phyloP scores from a whole-genome alignment of 2,113 vertebrate genomes.

The Pungitius pungitius region DNA sequence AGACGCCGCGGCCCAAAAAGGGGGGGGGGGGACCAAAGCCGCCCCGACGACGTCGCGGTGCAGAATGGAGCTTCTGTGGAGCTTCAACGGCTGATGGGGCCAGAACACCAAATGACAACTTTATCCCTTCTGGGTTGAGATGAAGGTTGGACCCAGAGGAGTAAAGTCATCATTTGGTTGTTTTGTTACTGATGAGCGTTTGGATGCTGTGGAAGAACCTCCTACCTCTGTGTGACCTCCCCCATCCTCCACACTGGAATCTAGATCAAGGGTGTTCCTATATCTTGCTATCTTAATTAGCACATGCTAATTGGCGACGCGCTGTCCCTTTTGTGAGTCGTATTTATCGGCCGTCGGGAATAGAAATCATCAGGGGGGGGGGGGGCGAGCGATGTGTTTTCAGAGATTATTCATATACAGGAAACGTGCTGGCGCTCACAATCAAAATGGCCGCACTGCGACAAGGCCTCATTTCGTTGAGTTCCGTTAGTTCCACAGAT shows the following conservation, averaged over 20 bases:
- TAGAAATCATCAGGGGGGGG: conserved; percentile 60
- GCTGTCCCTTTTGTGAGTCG: conserved; percentile 62
- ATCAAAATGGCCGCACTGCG: conserved; percentile 40
- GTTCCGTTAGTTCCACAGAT: conserved; percentile 8
- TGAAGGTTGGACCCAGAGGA: background rate
- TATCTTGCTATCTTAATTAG: conserved; percentile 74
- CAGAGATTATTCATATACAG: conserved; percentile 60
- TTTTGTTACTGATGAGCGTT: conserved; percentile 35
- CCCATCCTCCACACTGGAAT: conserved; percentile 63
- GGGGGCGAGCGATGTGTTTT: conserved; percentile 59
- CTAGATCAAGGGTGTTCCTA: conserved; percentile 74
- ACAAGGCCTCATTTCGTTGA: conserved; percentile 38
- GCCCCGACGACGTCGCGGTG: no score
- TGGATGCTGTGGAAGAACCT: conserved; percentile 31
- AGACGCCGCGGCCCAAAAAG: no score
- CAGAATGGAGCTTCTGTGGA: no score
- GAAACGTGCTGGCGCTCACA: conserved; percentile 40
- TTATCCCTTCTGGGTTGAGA: no score
- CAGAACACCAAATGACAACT: no score
- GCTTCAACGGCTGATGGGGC: no score
- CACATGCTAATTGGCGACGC: conserved; percentile 71
- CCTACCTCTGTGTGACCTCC: conserved; percentile 69
- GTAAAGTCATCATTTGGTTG: background rate
- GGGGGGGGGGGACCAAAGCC: no score
- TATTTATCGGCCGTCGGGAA: conserved; percentile 70